Base-by-base conservation (phyloP, 2,888 invertebrate species). In the Brassicogethes aeneus region DNA sequence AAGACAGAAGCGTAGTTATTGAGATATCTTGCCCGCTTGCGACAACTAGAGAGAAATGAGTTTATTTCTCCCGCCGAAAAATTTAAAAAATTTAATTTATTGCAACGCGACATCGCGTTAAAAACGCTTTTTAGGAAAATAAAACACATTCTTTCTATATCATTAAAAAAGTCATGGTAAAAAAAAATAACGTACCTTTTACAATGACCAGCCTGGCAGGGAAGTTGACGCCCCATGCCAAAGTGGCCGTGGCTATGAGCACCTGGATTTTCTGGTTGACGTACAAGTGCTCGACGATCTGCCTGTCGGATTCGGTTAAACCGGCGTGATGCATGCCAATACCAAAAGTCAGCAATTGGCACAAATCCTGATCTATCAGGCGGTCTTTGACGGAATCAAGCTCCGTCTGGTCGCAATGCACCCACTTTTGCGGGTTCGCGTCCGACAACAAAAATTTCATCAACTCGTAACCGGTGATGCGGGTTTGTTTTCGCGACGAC, bases 191-290 rank as follows among this genome's bases (percentile, higher is more conserved):
- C n/a, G n/a, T n/a, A n/a, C n/a, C 68, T 68, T 99, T 99, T 51
- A 99, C 84, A n/a, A 99, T 85, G 0, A 99, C 96, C 37, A 96
- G 69, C 68, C 97, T 96, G 0, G 99, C 97, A 1, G 99, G 99
- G 62, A 99, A 88, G 71, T 99, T 99, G 3, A 99, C 96, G 23
- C 99, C 99, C 99, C 99, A 99, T 0, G 99, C 99, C 23, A 99
- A 69, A 0, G 99, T 99, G 2, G 96, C 92, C 0, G 97, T 99
- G 42, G 97, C 93, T 48, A 99, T 86, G 15, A 99, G 71, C 2
- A 97, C 81, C 77, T 96, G 96, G 62, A 97, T 97, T 65, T 93
- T 95, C 53, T 90, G 87, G 66, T 91, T 86, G 17, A 92, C 83
- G 67, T 95, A 97, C 34, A 99, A 70, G 61, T 95, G 90, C 63